These are phyloP conservation scores for Cephus runcator DNA, from an alignment of 2,888 invertebrate species.

Conservation along the genomic window DNA sequence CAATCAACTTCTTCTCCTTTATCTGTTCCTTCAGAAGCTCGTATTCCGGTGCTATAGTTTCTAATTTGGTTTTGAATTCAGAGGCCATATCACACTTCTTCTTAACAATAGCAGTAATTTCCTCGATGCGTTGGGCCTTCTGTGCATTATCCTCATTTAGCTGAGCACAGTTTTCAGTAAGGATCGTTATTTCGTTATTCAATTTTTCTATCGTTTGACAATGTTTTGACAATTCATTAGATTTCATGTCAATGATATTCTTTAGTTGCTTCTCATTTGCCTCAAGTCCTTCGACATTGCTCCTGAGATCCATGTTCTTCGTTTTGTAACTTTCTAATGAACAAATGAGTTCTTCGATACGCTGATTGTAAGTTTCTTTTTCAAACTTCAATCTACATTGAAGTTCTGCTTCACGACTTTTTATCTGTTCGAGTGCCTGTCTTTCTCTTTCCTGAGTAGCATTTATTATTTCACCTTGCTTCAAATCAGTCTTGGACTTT, in stretches of 20 bases:
- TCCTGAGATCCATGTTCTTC: slow-evolving; percentile 45
- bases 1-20: slow-evolving; percentile 33
- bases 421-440: slow-evolving; percentile 33
- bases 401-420: slow-evolving; percentile 45
- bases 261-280: slow-evolving; percentile 52
- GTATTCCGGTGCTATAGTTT: slow-evolving; percentile 49
- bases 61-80: slow-evolving; percentile 60
- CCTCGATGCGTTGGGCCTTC: slow-evolving; percentile 60
- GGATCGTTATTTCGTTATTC: slow-evolving; percentile 63
- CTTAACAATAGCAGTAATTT: slow-evolving; percentile 50
- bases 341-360: slow-evolving; percentile 38
- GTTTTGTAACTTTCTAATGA: slow-evolving; percentile 44
- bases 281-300: slow-evolving; percentile 47
- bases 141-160: slow-evolving; percentile 61
- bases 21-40: slow-evolving; percentile 48
- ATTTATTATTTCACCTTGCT: slow-evolving; percentile 35
- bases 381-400: slow-evolving; percentile 38
- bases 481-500: slow-evolving; percentile 16
- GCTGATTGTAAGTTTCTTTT: slow-evolving; percentile 40
- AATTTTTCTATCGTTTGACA: slow-evolving; percentile 61
- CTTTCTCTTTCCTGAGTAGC: slow-evolving; percentile 49
- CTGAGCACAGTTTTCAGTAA: slow-evolving; percentile 57
- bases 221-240: slow-evolving; percentile 59
- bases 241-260: slow-evolving; percentile 53
- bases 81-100: slow-evolving; percentile 57